Percentiles rank a stretch among this genome's conserved stretches.
Conservation (phyloP, 2,113 vertebrate genomes). For the Asarcornis scutulata region DNA sequence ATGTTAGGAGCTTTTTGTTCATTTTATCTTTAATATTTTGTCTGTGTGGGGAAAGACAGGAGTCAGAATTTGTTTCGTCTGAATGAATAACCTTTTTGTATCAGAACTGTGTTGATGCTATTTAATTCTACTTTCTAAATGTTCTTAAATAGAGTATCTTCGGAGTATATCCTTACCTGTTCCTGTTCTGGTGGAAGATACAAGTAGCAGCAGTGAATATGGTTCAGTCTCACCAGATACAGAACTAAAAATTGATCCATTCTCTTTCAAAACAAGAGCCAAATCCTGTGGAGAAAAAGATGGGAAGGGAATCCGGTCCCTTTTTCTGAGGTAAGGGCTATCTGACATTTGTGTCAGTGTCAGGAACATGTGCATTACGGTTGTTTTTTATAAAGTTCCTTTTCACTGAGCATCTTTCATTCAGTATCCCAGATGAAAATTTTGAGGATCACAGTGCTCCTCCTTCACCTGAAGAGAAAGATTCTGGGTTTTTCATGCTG, state of each 20-base stretch:
- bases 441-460: slow-evolving; percentile 99
- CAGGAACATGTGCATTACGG: background rate
- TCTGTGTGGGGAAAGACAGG: background rate
- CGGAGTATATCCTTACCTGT: slow-evolving; percentile 96
- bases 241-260: slow-evolving; percentile 92
- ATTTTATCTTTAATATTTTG: background rate
- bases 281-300: slow-evolving; percentile 95
- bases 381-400: background rate
- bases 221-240: slow-evolving; percentile 97
- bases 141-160: slow-evolving; percentile 85
- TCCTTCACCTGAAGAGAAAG: slow-evolving; percentile 96
- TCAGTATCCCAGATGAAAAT: slow-evolving; percentile 96
- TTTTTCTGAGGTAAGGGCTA: slow-evolving; percentile 88
- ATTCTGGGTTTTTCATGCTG: slow-evolving; percentile 95
- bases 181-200: slow-evolving; percentile 95
- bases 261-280: slow-evolving; percentile 91
- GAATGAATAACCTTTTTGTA: background rate
- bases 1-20: background rate
- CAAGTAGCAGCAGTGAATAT: slow-evolving; percentile 97
- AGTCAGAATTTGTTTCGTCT: background rate
- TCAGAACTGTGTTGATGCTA: background rate
- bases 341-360: background rate
- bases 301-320: slow-evolving; percentile 86
- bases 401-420: background rate
- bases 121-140: slow-evolving; percentile 18